Percentiles rank a stretch among this genome's conserved stretches.
phyloP scores from a whole-genome alignment of 2,113 vertebrate species.

The Elephantulus edwardii region DNA sequence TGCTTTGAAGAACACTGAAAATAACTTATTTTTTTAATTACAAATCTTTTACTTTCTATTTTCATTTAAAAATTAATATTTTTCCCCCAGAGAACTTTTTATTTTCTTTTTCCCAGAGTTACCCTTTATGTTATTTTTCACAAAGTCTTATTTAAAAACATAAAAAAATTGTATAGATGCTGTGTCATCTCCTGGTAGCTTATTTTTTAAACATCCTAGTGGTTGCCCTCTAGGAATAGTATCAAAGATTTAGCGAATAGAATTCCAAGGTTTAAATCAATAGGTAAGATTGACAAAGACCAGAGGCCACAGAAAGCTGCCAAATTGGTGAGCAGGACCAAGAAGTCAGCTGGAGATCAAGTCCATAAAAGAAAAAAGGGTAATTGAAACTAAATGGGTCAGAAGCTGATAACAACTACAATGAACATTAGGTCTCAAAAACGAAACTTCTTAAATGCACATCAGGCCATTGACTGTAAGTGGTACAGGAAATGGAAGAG shows the following conservation, averaged over 20 bases:
- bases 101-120: not conserved
- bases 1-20: not conserved
- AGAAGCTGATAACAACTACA: not conserved
- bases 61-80: not conserved
- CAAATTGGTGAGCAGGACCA: not conserved
- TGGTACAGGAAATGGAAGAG: not conserved
- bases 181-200: not conserved
- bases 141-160: too few species aligned
- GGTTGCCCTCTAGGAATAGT: not conserved
- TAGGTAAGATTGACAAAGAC: not conserved
- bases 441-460: not conserved
- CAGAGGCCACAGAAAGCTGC: accelerated
- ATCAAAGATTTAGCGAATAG: not conserved
- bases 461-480: not conserved
- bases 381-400: not conserved
- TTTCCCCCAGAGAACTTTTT: not conserved
- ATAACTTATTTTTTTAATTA: not conserved
- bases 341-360: not conserved
- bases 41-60: not conserved
- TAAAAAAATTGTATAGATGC: not conserved
- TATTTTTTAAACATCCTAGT: not conserved
- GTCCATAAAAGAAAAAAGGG: not conserved
- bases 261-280: not conserved
- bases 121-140: not conserved
- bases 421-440: not conserved